Base-by-base conservation (phyloP, 1,140 invertebrate species). In the Caenorhabditis tropicalis region DNA sequence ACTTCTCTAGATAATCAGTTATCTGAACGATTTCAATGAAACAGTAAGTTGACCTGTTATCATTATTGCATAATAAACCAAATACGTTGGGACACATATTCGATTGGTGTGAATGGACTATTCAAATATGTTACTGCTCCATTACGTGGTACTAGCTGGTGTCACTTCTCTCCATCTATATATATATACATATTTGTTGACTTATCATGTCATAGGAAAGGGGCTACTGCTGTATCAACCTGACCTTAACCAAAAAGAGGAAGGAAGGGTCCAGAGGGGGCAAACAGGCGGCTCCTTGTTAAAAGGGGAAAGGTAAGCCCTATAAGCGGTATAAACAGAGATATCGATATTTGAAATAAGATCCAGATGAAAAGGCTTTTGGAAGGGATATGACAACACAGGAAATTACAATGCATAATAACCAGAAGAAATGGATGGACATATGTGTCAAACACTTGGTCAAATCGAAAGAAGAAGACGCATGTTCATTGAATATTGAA, bases 381-480 rank as follows among this genome's bases (percentile, higher is more conserved):
- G 19, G 49, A 51, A 16, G 12, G 2, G 36, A 74, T n/a, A n/a
- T n/a, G n/a, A n/a, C n/a, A n/a, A n/a, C n/a, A n/a, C n/a, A n/a
- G 65, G 65, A 74, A 74, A 74, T 74, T 74, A 74, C 65, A 74
- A 74, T 74, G 65, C 65, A 74, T 74, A 74, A 74, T 74, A 74
- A 74, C 29, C 19, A 27, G n/a, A 21, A 70, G n/a, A 74, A 74
- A 65, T 3, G 36, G 36, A 43, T 43, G 65, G 65, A 74, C 65
- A 74, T 74, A 74, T 74, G 65, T 74, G 65, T 74, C 65, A 74
- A 74, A 74, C 65, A 74, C 65, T 74, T 74, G 65, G 36, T 33
- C 65, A 24, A 58, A 36, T 29, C 16, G 6, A 29, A 19, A 9
- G 19, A n/a, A 39, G 29, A 74, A 65, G 58, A 65, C 16, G 65